These are phyloP conservation scores for Cheilosia grossa DNA, from an alignment of 2,888 invertebrate genomes.

Conservation along the genomic window DNA sequence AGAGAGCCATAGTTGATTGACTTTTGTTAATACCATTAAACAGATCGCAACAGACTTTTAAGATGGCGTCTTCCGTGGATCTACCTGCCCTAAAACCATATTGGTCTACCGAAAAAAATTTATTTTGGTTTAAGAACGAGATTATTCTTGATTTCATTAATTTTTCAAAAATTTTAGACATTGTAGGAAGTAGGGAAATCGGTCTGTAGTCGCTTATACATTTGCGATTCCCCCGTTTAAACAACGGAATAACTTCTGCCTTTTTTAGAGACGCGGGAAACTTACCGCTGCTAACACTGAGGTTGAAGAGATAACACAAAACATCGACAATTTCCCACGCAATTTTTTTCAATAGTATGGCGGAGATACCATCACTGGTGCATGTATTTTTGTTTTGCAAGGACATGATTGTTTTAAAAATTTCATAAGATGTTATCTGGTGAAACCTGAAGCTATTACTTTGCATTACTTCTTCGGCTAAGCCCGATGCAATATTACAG, in stretches of 20 bases:
- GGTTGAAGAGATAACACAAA: background rate
- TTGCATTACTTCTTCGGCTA: constrained; percentile 5
- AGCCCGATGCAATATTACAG: constrained; percentile 5
- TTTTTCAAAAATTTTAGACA: background rate
- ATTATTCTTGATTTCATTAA: no score
- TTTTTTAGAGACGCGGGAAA: no score
- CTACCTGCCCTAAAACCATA: background rate
- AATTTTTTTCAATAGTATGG: background rate
- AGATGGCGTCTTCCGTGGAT: no score
- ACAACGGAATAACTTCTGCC: no score
- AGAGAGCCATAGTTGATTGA: no score
- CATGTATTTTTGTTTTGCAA: constrained; percentile 7
- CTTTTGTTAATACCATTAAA: no score
- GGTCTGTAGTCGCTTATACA: no score
- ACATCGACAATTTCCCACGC: constrained; percentile 4
- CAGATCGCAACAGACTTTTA: no score
- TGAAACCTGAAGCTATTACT: constrained; percentile 11
- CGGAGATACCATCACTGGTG: background rate
- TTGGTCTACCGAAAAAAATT: no score
- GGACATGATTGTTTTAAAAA: constrained; percentile 1
- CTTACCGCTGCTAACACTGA: no score
- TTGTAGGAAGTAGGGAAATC: background rate
- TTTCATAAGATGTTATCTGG: background rate
- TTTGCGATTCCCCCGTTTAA: no score
- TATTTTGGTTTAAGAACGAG: no score